Evolutionary conservation across 2,113 vertebrate species (phyloP).

Genomic region (Uria aalge): DNA sequence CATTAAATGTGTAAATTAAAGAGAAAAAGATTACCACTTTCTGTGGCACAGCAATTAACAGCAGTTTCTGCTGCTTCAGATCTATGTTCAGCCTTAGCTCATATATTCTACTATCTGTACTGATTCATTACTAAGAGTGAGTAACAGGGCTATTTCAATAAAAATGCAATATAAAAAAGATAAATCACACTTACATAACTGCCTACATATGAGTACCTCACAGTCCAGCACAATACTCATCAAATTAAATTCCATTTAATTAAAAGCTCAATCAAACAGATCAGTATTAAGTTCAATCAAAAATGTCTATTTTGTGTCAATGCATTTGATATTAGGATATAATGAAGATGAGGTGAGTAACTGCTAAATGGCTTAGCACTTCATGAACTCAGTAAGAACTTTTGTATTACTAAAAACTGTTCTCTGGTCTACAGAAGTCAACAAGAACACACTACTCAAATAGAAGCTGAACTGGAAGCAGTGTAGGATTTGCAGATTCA

Average conservation of each 20-base stretch:
- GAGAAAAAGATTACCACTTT: not conserved
- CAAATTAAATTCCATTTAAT: conserved; percentile 6
- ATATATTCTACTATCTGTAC: not conserved
- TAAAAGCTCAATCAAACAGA: not conserved
- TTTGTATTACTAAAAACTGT: not conserved
- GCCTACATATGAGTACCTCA: not conserved
- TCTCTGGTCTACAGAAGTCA: not conserved
- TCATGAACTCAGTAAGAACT: not conserved
- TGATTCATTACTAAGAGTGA: not conserved
- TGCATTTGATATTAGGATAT: not conserved
- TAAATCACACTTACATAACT: not conserved
- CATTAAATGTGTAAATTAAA: not conserved
- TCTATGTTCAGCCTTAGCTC: not conserved
- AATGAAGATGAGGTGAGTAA: not conserved
- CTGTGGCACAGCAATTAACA: not conserved
- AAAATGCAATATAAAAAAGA: not conserved
- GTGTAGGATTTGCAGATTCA: not conserved
- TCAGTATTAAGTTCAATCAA: not conserved
- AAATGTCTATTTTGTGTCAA: conserved; percentile 7
- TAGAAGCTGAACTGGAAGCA: not conserved
- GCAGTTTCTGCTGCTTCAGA: not conserved
- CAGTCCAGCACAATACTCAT: not conserved
- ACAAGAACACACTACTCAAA: not conserved
- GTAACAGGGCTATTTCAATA: not conserved
- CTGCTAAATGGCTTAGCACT: not conserved